These are phyloP conservation scores for Drosophila kepulauana DNA, from an alignment of 1,140 invertebrate genomes.

Conservation along the genomic window DNA sequence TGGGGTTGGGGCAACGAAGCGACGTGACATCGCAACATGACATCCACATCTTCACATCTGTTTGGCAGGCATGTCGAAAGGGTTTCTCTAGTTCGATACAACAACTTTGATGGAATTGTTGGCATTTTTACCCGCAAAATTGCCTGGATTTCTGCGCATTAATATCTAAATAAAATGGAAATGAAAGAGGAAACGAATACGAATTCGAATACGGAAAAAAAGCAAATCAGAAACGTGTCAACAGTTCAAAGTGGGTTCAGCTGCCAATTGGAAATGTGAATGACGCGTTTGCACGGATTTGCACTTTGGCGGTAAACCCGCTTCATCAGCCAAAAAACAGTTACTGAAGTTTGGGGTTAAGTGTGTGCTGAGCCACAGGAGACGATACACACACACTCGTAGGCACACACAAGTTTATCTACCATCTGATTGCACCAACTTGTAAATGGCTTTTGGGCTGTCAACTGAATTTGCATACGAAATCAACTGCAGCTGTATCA, in stretches of 20 bases:
- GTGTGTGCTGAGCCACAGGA: slow-evolving; percentile 45
- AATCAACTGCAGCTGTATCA: slow-evolving; percentile 29
- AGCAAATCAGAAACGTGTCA: slow-evolving; percentile 52
- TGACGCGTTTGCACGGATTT: slow-evolving; percentile 61
- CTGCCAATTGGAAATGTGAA: slow-evolving; percentile 44
- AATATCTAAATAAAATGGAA: slow-evolving; percentile 46
- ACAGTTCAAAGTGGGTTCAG: slow-evolving; percentile 44
- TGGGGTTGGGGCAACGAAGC: not conserved
- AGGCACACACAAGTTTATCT: slow-evolving; percentile 1
- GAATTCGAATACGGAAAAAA: slow-evolving; percentile 18
- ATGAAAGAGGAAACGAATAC: slow-evolving; percentile 7
- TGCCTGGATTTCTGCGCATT: slow-evolving; percentile 59
- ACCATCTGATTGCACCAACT: slow-evolving; percentile 34
- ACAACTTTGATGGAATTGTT: slow-evolving; percentile 76
- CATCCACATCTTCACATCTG: slow-evolving; percentile 4
- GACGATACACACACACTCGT: slow-evolving; percentile 20
- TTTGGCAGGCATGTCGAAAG: slow-evolving; percentile 50
- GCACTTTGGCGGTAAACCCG: slow-evolving; percentile 45
- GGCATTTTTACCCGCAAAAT: slow-evolving; percentile 70
- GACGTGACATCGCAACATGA: slow-evolving; percentile 59
- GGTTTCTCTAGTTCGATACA: slow-evolving; percentile 40
- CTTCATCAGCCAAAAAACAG: not conserved
- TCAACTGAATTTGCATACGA: slow-evolving; percentile 59
- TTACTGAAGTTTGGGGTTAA: slow-evolving; percentile 22
- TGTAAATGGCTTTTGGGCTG: slow-evolving; percentile 50